Base-by-base conservation (phyloP, 2,888 invertebrate species). In the Cancer borealis region DNA sequence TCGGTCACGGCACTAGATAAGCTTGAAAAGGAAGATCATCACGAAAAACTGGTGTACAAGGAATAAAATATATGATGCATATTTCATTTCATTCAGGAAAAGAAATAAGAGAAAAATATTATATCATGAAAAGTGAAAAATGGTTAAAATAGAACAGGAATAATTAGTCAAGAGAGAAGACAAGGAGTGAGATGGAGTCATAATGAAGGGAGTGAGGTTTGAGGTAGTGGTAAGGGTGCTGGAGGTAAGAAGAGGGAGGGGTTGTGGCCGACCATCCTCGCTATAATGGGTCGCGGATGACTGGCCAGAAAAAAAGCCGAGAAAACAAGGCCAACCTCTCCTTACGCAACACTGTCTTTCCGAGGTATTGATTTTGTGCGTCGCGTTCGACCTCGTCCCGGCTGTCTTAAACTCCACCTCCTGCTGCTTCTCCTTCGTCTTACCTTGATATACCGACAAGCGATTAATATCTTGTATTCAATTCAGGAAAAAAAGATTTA, bases 211-310 rank as follows among this genome's bases (percentile, higher is more conserved):
- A n/a, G 8, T 60, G 30, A 30, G 10, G 60, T 30, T 46, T n/a
- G 54, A 30, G 8, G 30, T 10, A 47, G 30, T 49, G 49, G 14
- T n/a, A 14, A 26, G 54, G 60, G 26, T 49, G 49, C 12, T n/a
- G 49, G 73, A 73, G 91, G 45, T 66, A 26, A 73, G 45, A 66
- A 46, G 26, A 45, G 73, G 46, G 49, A 88, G 84, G 89, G 47
- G 46, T 46, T 73, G 87, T 45, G 73, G 84, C 47, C 66, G 92
- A 89, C 92, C 92, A 92, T 89, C 92, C 73, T 54, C 92, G 60
- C 26, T 88, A 66, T 92, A 92, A 92, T 92, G 89, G 92, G 89
- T 73, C 47, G 88, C 73, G 92, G 54, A 92, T 92, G 92, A 92
- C 92, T 92, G 66, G 92, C 60, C 84, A 84, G 39, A 47, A 60